Evolutionary conservation across 2,797 vertebrate species (phyloP), one percentile per base, ranked within the genome.

Genomic region (Melanotaenia pygmaea): DNA sequence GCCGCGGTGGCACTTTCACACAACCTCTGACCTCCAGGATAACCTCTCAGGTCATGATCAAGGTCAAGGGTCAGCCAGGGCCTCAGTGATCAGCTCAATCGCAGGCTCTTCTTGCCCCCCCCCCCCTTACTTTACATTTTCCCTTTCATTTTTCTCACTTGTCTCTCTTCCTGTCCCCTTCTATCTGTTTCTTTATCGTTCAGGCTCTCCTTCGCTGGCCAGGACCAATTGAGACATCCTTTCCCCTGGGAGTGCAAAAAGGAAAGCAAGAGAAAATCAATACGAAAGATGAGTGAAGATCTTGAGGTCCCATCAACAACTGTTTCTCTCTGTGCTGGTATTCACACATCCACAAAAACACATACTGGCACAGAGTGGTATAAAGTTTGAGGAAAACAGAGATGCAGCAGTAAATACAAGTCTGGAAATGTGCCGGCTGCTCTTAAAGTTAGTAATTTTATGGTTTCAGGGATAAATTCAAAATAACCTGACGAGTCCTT

Each of bases 1-100:
- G 85, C 85, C 69, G 83, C 87, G 26, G 79, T 88, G 88, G 89
- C 89, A 92, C 87, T 92, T 95, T 94, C 94, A 94, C 94, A 95
- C 93, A 94, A 93, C 94, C 94, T 93, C 85, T 93, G 88, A 93
- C 92, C 93, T 76, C 72, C 53, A 35, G 79, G 79, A 77, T 87
- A 85, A 89, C 83, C 86, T 90, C 82, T 20, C 40, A 90, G 91
- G 92, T 94, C 92, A 92, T 81, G 87, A 93, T 89, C 90, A 93
- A 93, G 91, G 92, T 94, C 92, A 92, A 80, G 91, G 93, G 91
- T 94, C 89, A 88, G 83, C 16, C 1, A 80, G 90, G 91, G 90
- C 86, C 87, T 88, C 90, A 76, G 76, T 77, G 85, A 91, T 91
- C 90, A 67, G 58, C 63, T 54, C 71, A 63, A 79, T 80, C n/a